Percentiles rank a stretch among this genome's conserved stretches.
Conservation (phyloP, 2,113 vertebrate genomes). For the Galemys pyrenaicus region DNA sequence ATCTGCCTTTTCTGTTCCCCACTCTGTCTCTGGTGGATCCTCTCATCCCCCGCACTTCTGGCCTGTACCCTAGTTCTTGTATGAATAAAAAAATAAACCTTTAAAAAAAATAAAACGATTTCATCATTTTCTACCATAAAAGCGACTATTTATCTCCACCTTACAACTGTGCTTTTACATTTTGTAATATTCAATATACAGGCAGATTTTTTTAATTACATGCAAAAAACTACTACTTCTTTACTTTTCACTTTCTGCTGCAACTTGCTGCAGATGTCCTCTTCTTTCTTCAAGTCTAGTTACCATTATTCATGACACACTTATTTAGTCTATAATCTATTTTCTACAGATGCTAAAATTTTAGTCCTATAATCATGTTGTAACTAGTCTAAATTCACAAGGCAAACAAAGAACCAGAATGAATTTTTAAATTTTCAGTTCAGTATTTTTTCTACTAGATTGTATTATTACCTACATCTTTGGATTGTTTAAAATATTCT, state of each 20-base stretch:
- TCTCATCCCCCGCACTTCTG: too few species aligned
- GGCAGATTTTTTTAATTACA: not conserved
- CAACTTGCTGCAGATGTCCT: not conserved
- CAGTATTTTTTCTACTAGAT: not conserved
- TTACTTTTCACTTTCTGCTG: not conserved
- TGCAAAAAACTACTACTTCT: not conserved
- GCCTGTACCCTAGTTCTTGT: too few species aligned
- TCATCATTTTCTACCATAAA: not conserved
- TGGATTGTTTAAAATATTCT: not conserved
- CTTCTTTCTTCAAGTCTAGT: not conserved
- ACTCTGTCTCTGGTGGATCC: too few species aligned
- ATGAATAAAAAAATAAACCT: too few species aligned
- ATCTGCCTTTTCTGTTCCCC: too few species aligned
- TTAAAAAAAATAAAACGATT: not conserved
- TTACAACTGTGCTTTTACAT: not conserved
- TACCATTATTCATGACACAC: not conserved
- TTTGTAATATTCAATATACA: not conserved
- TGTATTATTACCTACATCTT: not conserved
- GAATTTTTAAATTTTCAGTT: conserved; percentile 2
- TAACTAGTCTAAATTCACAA: not conserved
- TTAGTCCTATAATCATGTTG: not conserved
- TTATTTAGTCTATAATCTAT: not conserved
- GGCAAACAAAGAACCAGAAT: conserved; percentile 2
- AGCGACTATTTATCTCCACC: not conserved
- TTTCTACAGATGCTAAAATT: conserved; percentile 24